Evolutionary conservation across 30 jellyfish, hydroid and myxozoan species (phyloP).

Genomic region (Morbakka virulenta): DNA sequence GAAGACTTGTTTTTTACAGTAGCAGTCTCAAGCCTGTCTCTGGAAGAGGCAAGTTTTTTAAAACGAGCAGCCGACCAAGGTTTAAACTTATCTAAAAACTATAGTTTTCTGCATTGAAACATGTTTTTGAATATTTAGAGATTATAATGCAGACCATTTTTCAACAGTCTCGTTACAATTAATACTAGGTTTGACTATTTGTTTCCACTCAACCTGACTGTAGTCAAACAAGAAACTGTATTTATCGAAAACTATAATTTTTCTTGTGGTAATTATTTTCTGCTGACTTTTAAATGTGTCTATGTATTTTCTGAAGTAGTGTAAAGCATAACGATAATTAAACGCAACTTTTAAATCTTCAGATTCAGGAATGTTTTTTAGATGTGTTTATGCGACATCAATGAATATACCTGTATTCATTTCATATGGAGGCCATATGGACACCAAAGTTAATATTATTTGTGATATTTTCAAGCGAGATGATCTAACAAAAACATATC

Average conservation of each 20-base stretch:
- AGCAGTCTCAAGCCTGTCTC: conserved; percentile 22
- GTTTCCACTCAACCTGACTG: conserved; percentile 1
- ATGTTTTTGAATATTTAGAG: conserved; percentile 10
- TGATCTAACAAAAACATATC: conserved; percentile 24
- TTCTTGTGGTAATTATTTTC: conserved; percentile 22
- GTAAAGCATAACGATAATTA: conserved; percentile 19
- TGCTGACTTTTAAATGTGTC: conserved; percentile 35
- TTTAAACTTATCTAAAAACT: conserved; percentile 24
- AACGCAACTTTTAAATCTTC: conserved; percentile 20
- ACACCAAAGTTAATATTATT: conserved; percentile 25
- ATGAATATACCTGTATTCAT: conserved; percentile 26
- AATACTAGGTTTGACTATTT: conserved; percentile 11
- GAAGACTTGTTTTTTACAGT: conserved; percentile 11
- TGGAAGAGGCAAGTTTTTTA: conserved; percentile 18
- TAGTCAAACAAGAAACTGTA: background rate
- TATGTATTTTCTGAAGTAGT: conserved; percentile 26
- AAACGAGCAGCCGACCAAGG: conserved; percentile 35
- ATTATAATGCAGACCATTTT: background rate
- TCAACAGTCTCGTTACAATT: conserved; percentile 16
- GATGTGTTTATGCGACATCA: conserved; percentile 13
- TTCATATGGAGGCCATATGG: conserved; percentile 37
- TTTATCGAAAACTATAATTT: conserved; percentile 10
- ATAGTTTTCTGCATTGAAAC: conserved; percentile 18
- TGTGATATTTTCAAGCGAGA: conserved; percentile 17
- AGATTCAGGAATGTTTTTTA: conserved; percentile 28